Evolutionary conservation across 2,888 invertebrate genomes (phyloP).

Genomic region (Drosophila pegasa): DNA sequence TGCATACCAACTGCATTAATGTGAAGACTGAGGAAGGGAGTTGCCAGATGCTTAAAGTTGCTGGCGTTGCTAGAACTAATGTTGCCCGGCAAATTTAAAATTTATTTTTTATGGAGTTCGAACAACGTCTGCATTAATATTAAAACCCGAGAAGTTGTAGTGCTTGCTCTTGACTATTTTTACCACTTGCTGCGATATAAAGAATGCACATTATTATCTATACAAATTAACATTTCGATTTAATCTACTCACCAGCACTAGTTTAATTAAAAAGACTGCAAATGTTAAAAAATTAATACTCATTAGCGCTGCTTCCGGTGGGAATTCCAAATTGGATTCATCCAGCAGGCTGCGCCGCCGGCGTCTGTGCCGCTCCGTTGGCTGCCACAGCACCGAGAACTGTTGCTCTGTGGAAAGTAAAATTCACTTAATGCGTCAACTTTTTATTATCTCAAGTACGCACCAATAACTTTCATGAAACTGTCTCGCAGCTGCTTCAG

Average conservation of each 20-base stretch:
- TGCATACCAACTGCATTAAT: not conserved
- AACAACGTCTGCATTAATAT: conserved; percentile 60
- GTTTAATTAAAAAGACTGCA: conserved; percentile 93
- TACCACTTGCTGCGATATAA: conserved; percentile 88
- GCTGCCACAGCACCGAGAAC: conserved; percentile 86
- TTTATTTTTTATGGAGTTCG: conserved; percentile 49
- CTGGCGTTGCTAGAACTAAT: not conserved
- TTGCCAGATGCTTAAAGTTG: conserved; percentile 28
- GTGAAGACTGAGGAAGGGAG: not conserved
- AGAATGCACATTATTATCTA: not conserved
- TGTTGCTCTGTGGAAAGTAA: conserved; percentile 84
- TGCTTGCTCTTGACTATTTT: conserved; percentile 88
- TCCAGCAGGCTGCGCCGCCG: conserved; percentile 81
- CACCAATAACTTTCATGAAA: conserved; percentile 89
- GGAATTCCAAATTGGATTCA: conserved; percentile 89
- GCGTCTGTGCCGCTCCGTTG: conserved; percentile 65
- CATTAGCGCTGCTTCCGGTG: conserved; percentile 93
- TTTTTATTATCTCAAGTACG: conserved; percentile 69
- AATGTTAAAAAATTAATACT: conserved; percentile 94
- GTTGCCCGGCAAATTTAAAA: conserved; percentile 26
- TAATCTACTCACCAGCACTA: conserved; percentile 89
- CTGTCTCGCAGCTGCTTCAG: conserved; percentile 84
- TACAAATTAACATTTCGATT: not conserved
- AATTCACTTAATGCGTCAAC: conserved; percentile 1
- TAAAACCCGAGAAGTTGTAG: conserved; percentile 80